Evolutionary conservation across 2,797 vertebrate species (phyloP).

Genomic region (Clarias laeviceps): DNA sequence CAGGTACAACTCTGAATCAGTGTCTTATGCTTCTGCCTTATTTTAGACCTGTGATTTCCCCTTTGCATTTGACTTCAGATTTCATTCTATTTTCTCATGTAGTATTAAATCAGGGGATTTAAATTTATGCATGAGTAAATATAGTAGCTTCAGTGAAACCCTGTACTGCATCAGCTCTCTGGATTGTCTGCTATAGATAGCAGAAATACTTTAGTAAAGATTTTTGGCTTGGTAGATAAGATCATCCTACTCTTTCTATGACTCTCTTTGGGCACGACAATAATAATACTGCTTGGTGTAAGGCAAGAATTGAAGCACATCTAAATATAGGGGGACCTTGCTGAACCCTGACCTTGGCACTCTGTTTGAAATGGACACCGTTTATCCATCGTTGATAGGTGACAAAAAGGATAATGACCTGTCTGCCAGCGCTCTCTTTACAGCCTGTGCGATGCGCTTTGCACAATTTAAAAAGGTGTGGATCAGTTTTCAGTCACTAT

Average conservation of each 20-base stretch:
- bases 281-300: neutral
- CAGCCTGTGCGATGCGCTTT: neutral
- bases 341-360: constrained; percentile 24
- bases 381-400: constrained; percentile 14
- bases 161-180: constrained; percentile 48
- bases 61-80: neutral
- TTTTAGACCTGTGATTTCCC: neutral
- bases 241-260: neutral
- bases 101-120: constrained; percentile 1
- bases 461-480: constrained; percentile 28
- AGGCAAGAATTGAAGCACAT: neutral
- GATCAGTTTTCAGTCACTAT: constrained; percentile 38
- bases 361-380: constrained; percentile 25
- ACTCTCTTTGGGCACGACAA: neutral
- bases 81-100: constrained; percentile 11
- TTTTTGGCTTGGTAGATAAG: constrained; percentile 26
- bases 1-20: neutral
- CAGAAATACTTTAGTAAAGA: constrained; percentile 20
- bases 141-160: constrained; percentile 57
- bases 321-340: constrained; percentile 25
- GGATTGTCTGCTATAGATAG: constrained; percentile 57
- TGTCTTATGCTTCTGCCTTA: neutral
- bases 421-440: constrained; percentile 17
- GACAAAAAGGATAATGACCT: constrained; percentile 37
- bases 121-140: constrained; percentile 29